Evolutionary conservation across 2,113 vertebrate genomes (phyloP).

Genomic region (Panthera tigris): DNA sequence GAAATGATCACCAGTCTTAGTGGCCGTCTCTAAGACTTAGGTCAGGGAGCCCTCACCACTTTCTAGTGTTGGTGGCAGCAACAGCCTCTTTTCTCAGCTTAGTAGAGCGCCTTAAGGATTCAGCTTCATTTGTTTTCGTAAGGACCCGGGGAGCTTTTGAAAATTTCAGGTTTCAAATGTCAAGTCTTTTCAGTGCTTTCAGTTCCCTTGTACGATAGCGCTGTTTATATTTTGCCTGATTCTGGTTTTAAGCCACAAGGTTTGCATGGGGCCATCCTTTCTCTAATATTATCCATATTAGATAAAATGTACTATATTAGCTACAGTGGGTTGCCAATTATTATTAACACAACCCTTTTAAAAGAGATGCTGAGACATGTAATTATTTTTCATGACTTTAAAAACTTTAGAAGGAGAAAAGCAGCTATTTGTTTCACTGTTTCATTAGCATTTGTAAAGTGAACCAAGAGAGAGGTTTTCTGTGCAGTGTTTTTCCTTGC

Average conservation of each 20-base stretch:
- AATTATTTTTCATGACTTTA: conserved; percentile 81
- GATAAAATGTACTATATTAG: not conserved
- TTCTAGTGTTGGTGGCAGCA: not conserved
- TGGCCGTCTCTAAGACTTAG: not conserved
- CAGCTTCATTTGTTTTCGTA: conserved; percentile 27
- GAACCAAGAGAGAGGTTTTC: conserved; percentile 76
- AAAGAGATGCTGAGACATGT: conserved; percentile 75
- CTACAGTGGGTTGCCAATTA: not conserved
- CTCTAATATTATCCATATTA: not conserved
- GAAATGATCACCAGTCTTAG: not conserved
- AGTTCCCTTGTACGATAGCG: not conserved
- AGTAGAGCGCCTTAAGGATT: not conserved
- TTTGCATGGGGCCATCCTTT: not conserved
- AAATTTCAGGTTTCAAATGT: conserved; percentile 45
- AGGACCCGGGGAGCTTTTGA: conserved; percentile 7
- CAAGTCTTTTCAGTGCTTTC: not conserved
- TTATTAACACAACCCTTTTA: conserved; percentile 58
- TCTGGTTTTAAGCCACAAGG: not conserved
- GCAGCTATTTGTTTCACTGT: not conserved
- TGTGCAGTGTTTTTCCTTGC: conserved; percentile 69
- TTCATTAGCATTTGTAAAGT: conserved; percentile 82
- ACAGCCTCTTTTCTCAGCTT: not conserved
- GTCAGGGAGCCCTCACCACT: not conserved
- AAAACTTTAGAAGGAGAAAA: conserved; percentile 77
- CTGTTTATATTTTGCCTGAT: not conserved